These are phyloP conservation scores for Oxyura jamaicensis DNA, from an alignment of 2,113 vertebrate genomes.

Conservation along the genomic window DNA sequence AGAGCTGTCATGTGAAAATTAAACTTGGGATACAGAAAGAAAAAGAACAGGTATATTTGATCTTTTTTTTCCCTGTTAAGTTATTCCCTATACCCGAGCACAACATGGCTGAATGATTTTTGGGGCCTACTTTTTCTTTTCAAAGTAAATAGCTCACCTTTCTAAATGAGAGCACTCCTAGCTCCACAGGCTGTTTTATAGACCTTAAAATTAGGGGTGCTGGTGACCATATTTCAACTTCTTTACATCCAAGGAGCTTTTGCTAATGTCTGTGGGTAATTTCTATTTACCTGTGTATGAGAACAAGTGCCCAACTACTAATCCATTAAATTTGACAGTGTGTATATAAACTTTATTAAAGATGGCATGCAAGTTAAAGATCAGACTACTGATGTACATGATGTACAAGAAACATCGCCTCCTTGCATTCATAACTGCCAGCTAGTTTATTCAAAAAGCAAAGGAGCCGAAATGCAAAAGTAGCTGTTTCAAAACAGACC, in stretches of 20 bases:
- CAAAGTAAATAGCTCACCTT: neutral
- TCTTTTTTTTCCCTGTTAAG: neutral
- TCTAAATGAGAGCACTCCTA: neutral
- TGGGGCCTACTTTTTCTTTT: neutral
- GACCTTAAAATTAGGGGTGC: neutral
- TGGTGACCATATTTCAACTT: neutral
- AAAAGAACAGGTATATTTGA: neutral
- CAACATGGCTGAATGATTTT: neutral
- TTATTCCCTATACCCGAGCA: neutral
- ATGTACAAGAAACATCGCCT: neutral
- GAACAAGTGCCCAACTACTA: neutral
- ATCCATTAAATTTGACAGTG: neutral
- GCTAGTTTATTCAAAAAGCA: neutral
- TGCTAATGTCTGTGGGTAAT: neutral
- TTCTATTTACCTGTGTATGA: neutral
- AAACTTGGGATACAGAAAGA: neutral
- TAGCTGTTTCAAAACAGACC: neutral
- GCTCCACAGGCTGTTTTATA: neutral
- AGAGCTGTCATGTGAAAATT: slow-evolving; percentile 6
- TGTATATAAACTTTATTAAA: neutral
- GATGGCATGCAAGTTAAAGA: neutral
- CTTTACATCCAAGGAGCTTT: neutral
- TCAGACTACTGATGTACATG: neutral
- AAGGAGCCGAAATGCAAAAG: neutral
- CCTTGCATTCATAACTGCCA: neutral